A percentile compares a stretch with the other conserved stretches of the same genome.
Evolutionary conservation across 2,888 invertebrate species (phyloP).

Genomic region (Oligia strigilis): DNA sequence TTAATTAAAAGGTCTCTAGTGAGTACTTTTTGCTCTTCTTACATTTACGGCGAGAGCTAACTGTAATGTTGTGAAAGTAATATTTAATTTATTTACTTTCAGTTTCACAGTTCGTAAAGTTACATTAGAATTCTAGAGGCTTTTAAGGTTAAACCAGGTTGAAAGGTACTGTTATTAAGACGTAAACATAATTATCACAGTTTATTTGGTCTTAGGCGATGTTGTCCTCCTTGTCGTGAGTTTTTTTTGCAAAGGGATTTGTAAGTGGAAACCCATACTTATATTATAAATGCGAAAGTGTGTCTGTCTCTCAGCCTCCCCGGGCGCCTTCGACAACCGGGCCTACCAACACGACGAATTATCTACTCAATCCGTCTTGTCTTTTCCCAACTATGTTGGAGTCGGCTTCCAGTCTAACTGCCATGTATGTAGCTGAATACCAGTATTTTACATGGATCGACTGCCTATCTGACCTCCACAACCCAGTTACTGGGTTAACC

Average conservation of each 20-base stretch:
- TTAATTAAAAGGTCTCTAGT: conserved; percentile 16
- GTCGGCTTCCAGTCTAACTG: neutral
- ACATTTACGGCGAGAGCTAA: conserved; percentile 13
- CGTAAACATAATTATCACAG: no score
- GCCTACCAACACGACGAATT: no score
- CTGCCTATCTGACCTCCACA: neutral
- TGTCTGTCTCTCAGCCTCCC: no score
- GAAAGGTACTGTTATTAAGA: neutral
- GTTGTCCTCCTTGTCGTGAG: neutral
- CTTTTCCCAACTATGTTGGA: neutral
- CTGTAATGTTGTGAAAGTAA: conserved; percentile 3
- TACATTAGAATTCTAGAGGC: neutral
- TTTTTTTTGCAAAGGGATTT: neutral
- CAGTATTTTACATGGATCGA: neutral
- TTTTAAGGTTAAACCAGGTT: neutral
- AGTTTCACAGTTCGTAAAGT: neutral
- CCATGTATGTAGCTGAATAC: neutral
- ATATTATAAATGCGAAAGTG: no score
- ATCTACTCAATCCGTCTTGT: neutral
- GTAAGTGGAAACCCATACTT: neutral
- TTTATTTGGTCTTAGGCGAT: neutral
- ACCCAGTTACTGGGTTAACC: neutral
- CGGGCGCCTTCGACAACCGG: no score
- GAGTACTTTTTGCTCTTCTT: conserved; percentile 11
- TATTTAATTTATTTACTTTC: conserved; percentile 1